Base-by-base conservation (phyloP, 2,888 invertebrate genomes). In the Epinotia bilunana region DNA sequence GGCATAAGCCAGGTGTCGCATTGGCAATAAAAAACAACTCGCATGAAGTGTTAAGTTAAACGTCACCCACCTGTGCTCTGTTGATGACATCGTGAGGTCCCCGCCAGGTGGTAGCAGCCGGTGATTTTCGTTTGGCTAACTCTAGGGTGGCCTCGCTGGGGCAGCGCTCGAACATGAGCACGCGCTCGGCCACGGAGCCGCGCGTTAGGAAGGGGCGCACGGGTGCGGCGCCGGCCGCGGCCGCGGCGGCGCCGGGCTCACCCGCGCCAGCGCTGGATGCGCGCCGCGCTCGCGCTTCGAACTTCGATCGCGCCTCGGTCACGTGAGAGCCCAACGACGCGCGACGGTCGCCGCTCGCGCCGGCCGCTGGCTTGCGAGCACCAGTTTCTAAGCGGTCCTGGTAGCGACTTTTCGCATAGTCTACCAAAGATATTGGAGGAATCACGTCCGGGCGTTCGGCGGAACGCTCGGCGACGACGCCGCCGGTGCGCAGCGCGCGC, bases 171-270 rank as follows among this genome's bases (percentile, higher is more conserved):
- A 98, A 98, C 91, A 98, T 97, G 79, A 98, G 95, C 78, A 98
- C 98, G 65, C 98, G 94, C 87, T 98, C 98, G 33, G 98, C 98
- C 3, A 98, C 98, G 6, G 98, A 98, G 33, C 98, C 98, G 76
- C 98, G 95, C 60, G 98, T 98, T 72, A 98, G 94, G 90, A 98
- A 98, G 18, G 98, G 98, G 69, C 97, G 94, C 74, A 98, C 97
- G 7, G 98, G 97, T 69, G 90, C 85, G 39, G 88, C 85, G 57
- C 90, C 86, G 39, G 88, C 85, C 55, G 90, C 92, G 33, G 87
- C 78, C 13, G 80, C 86, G 73, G 92, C 87, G 3, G 65, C 65
- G 39, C 90, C 89, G 65, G 91, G 79, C 76, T 91, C 93, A 18
- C 84, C 83, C 72, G 92, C 85, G 77, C 93, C 94, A 81, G 86